These are phyloP conservation scores for Barnardius zonarius DNA, from an alignment of 2,113 vertebrate species.

Conservation along the genomic window DNA sequence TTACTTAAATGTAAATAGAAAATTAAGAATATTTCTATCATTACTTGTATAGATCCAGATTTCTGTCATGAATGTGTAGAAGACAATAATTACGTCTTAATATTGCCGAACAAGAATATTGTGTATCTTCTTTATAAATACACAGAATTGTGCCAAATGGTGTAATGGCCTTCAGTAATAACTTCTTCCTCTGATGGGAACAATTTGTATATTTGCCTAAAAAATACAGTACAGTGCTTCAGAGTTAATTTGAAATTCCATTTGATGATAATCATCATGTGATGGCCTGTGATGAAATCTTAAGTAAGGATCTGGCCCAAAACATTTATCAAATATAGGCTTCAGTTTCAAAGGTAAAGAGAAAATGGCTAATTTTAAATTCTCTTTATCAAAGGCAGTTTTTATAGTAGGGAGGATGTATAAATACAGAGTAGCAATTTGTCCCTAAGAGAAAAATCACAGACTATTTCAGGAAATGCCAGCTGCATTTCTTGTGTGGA, in stretches of 20 bases:
- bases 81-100: background rate
- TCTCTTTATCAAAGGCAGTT: background rate
- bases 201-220: background rate
- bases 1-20: background rate
- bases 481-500: too few relatives aligned
- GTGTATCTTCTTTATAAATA: background rate
- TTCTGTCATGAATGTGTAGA: background rate
- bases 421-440: slow-evolving; percentile 20
- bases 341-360: background rate
- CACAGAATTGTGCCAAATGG: background rate
- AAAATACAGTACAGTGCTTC: background rate
- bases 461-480: too few relatives aligned
- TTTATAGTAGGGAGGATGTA: background rate
- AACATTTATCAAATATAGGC: background rate
- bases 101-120: background rate
- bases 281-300: background rate
- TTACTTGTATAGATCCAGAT: background rate
- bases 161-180: background rate
- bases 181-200: background rate
- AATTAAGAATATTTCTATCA: background rate
- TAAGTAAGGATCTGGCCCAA: background rate
- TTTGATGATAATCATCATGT: background rate
- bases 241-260: background rate
- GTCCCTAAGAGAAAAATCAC: too few relatives aligned
- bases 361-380: background rate